Evolutionary conservation across 1,140 invertebrate genomes (phyloP).

Genomic region (Anthonomus grandis): DNA sequence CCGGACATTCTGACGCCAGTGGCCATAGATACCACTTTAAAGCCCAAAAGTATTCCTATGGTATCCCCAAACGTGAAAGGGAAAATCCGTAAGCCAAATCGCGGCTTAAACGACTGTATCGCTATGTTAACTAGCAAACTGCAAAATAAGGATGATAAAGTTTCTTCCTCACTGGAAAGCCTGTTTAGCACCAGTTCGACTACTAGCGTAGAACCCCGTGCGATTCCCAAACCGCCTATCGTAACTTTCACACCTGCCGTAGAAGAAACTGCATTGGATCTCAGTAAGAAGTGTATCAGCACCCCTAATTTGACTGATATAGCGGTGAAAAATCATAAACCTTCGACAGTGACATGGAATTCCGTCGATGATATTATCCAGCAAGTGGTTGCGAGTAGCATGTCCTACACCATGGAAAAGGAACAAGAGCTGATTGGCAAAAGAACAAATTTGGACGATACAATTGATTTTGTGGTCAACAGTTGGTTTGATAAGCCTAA

Average conservation of each 20-base stretch:
- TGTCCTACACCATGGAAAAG: neutral
- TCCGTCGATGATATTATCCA: slow-evolving; percentile 30
- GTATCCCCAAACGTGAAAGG: slow-evolving; percentile 40
- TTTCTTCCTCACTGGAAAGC: slow-evolving; percentile 14
- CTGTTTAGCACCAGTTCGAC: slow-evolving; percentile 17
- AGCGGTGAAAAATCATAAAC: neutral
- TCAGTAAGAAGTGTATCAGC: slow-evolving; percentile 25
- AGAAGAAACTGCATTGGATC: slow-evolving; percentile 30
- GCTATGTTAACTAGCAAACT: slow-evolving; percentile 55
- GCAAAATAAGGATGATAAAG: slow-evolving; percentile 27
- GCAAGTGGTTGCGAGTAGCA: slow-evolving; percentile 17
- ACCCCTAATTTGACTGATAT: slow-evolving; percentile 6
- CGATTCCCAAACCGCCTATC: neutral
- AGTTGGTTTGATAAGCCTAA: slow-evolving; percentile 14
- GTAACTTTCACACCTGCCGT: neutral
- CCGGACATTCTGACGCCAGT: slow-evolving; percentile 5
- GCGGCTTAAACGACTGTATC: slow-evolving; percentile 54
- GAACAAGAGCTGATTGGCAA: neutral
- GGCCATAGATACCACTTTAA: slow-evolving; percentile 28
- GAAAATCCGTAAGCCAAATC: slow-evolving; percentile 46
- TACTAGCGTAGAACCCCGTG: slow-evolving; percentile 7
- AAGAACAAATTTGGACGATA: slow-evolving; percentile 28
- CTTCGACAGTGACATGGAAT: slow-evolving; percentile 10
- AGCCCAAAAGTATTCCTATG: slow-evolving; percentile 23
- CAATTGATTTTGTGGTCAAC: slow-evolving; percentile 32